Evolutionary conservation across 1,140 invertebrate species (phyloP).

Genomic region (Polypedilum vanderplanki): DNA sequence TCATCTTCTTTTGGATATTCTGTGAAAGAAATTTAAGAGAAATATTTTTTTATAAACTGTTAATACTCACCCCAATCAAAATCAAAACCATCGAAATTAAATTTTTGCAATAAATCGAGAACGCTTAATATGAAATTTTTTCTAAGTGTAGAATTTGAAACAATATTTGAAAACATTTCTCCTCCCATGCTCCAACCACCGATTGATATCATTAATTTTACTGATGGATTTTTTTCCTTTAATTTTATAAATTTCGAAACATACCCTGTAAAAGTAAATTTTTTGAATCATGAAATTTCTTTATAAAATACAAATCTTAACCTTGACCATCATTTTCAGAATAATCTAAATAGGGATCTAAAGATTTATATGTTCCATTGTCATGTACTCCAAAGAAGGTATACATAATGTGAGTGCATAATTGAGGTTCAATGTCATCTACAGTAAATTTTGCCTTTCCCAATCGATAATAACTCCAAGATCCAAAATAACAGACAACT

Average conservation of each 20-base stretch:
- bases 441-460: conserved; percentile 38
- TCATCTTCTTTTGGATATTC: conserved; percentile 45
- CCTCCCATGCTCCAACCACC: conserved; percentile 55
- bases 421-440: conserved; percentile 46
- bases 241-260: conserved; percentile 37
- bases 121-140: conserved; percentile 41
- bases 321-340: conserved; percentile 31
- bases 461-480: conserved; percentile 46
- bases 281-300: too few species aligned
- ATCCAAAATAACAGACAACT: conserved; percentile 49
- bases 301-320: too few species aligned
- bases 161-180: conserved; percentile 45
- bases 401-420: conserved; percentile 57
- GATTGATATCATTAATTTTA: conserved; percentile 53
- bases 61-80: conserved; percentile 47
- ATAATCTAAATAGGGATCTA: conserved; percentile 50
- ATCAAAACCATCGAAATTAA: conserved; percentile 54
- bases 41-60: too few species aligned
- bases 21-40: too few species aligned
- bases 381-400: conserved; percentile 48
- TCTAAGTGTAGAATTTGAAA: conserved; percentile 35
- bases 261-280: too few species aligned
- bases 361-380: conserved; percentile 40
- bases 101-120: conserved; percentile 43
- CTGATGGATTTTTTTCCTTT: conserved; percentile 45